Evolutionary conservation across 1,140 invertebrate species (phyloP).

Genomic region (Sipha flava): DNA sequence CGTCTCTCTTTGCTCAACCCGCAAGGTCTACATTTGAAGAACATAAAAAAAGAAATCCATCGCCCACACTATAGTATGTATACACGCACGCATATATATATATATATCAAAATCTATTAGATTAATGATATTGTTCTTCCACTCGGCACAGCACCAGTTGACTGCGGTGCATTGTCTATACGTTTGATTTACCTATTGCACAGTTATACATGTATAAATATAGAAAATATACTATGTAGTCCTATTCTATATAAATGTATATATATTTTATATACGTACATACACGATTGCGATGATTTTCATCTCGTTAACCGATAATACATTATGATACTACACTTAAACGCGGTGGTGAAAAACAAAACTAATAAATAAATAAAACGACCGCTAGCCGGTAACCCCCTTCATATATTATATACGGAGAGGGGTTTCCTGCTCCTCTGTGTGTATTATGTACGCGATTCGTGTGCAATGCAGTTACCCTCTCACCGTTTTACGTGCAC

Average conservation of each 20-base stretch:
- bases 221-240: too few relatives aligned
- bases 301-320: too few relatives aligned
- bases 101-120: constrained; percentile 3
- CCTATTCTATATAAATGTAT: too few relatives aligned
- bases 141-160: neutral
- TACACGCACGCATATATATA: too few relatives aligned
- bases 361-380: neutral
- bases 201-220: neutral
- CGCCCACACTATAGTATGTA: too few relatives aligned
- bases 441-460: too few relatives aligned
- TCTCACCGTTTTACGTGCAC: neutral
- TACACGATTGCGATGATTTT: too few relatives aligned
- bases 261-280: too few relatives aligned
- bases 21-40: neutral
- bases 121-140: neutral
- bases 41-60: neutral
- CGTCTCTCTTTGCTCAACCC: neutral
- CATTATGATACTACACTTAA: too few relatives aligned
- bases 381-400: neutral
- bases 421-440: neutral
- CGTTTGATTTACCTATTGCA: neutral
- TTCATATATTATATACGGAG: neutral
- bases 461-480: neutral
- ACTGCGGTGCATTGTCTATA: too few relatives aligned
- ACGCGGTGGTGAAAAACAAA: neutral